These are phyloP conservation scores for Chaetops frenatus DNA, from an alignment of 2,113 vertebrate genomes.

Conservation along the genomic window DNA sequence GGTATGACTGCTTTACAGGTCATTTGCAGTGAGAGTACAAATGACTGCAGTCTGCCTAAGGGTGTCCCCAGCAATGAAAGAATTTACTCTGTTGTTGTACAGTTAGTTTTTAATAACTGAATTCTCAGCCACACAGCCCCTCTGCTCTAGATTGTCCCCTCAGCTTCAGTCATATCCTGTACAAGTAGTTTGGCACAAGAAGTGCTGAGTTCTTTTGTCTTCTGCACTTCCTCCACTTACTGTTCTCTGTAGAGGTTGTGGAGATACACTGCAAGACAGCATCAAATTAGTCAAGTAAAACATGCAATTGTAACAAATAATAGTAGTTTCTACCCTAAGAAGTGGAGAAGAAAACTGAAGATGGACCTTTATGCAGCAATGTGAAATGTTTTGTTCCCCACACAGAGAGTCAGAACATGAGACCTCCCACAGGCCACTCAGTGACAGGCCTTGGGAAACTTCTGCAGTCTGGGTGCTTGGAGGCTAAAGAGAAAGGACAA, in stretches of 20 bases:
- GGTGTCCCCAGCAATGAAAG: not conserved
- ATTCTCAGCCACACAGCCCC: not conserved
- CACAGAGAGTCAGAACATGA: fast-evolving
- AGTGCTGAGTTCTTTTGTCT: not conserved
- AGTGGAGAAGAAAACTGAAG: not conserved
- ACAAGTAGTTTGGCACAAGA: not conserved
- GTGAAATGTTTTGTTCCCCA: not conserved
- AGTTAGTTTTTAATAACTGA: not conserved
- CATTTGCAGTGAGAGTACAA: not conserved
- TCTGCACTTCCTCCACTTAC: not conserved
- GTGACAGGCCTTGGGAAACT: not conserved
- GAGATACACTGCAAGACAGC: not conserved
- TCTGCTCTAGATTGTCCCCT: not conserved
- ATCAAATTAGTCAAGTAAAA: not conserved
- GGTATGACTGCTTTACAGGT: not conserved
- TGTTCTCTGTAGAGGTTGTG: not conserved
- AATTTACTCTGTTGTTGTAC: not conserved
- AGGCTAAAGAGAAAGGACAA: not conserved
- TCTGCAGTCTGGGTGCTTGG: not conserved
- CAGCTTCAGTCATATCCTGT: not conserved
- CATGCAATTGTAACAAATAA: not conserved
- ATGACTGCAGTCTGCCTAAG: not conserved
- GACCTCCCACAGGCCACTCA: not conserved
- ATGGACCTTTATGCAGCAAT: not conserved
- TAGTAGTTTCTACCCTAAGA: not conserved